phyloP scores from a whole-genome alignment of 2,797 vertebrate species.

The Acanthiza pusilla region DNA sequence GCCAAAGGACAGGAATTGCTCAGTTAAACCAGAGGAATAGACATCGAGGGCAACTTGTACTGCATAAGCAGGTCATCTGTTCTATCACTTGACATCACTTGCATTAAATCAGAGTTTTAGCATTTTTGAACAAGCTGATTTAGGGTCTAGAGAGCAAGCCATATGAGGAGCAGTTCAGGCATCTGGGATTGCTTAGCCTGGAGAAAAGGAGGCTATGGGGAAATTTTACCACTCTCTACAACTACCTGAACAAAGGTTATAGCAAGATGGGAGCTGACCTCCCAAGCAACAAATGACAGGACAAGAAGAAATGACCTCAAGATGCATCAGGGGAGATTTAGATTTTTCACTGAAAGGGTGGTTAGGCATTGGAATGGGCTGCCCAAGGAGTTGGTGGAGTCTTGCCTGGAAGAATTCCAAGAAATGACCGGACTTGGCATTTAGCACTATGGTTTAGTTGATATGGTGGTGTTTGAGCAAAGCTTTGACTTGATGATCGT shows the following conservation, averaged over 20 bases:
- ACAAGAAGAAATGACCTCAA: background rate
- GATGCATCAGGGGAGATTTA: background rate
- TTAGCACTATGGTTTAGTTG: fast-evolving
- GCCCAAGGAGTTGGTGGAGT: background rate
- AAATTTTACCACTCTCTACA: background rate
- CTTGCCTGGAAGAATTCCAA: fast-evolving
- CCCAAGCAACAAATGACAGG: background rate
- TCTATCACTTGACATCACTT: background rate
- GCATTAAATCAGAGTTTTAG: background rate
- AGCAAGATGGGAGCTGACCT: no score
- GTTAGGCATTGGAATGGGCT: background rate
- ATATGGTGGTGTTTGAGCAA: background rate
- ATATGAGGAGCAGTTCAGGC: background rate
- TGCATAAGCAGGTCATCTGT: background rate
- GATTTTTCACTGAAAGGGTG: background rate
- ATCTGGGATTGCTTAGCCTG: background rate
- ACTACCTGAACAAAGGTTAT: background rate
- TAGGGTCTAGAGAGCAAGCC: background rate
- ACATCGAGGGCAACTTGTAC: background rate
- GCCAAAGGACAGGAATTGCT: background rate
- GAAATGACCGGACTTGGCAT: fast-evolving
- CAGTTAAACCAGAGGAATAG: background rate
- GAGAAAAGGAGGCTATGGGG: background rate
- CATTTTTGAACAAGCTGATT: background rate
- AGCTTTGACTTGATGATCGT: background rate